Conservation (phyloP, 2,113 vertebrate species). For the Ailuropoda melanoleuca region DNA sequence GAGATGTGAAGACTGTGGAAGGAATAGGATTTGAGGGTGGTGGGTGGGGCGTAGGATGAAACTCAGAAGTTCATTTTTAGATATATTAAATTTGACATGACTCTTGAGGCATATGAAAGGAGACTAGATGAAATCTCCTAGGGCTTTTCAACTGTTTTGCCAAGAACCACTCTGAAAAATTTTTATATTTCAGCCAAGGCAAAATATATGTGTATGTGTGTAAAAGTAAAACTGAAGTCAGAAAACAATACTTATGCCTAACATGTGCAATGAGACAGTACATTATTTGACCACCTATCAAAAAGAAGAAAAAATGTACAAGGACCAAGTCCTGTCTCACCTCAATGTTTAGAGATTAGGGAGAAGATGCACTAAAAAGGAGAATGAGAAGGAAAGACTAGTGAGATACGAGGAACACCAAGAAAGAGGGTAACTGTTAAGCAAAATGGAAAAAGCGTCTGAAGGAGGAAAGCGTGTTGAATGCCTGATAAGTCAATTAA, state of each 20-base stretch:
- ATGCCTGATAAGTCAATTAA: neutral
- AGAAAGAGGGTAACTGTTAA: neutral
- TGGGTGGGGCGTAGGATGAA: neutral
- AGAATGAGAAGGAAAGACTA: neutral
- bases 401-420: neutral
- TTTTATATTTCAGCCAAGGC: neutral
- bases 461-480: neutral
- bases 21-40: neutral
- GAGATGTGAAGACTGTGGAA: neutral
- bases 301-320: neutral
- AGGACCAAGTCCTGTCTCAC: neutral
- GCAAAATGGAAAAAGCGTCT: neutral
- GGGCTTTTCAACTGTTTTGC: neutral
- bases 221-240: neutral
- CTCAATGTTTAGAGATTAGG: neutral
- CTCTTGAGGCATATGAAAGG: neutral
- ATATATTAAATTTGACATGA: conserved; percentile 1
- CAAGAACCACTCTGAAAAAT: neutral
- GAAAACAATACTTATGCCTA: neutral
- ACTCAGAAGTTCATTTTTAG: neutral
- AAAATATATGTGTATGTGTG: neutral
- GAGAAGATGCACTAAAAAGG: neutral
- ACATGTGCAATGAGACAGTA: neutral
- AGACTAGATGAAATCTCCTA: neutral
- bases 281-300: neutral